Conservation (phyloP, 1,140 invertebrate species). For the Choristoneura fumiferana region DNA sequence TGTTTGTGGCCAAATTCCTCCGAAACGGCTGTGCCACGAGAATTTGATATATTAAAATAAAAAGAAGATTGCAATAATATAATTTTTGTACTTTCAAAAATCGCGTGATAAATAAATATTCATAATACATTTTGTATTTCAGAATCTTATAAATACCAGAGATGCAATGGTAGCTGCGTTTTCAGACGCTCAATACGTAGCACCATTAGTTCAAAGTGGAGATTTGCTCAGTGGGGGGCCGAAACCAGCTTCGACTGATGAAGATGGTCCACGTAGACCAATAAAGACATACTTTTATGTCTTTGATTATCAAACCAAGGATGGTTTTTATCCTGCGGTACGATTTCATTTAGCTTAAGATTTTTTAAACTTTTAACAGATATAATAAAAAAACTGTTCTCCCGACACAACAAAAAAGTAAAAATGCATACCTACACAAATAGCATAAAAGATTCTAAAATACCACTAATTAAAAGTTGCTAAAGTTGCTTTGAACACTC, state of each 20-base stretch:
- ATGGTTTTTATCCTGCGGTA: slow-evolving; percentile 93
- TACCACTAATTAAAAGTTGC: too few relatives aligned
- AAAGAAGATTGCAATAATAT: too few relatives aligned
- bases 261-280: slow-evolving; percentile 72
- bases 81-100: too few relatives aligned
- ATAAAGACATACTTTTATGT: slow-evolving; percentile 92
- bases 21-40: too few relatives aligned
- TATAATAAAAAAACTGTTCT: not conserved
- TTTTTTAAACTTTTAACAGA: too few relatives aligned
- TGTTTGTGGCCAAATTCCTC: too few relatives aligned
- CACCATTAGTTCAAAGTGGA: slow-evolving; percentile 89
- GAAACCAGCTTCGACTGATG: slow-evolving; percentile 70
- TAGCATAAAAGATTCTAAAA: too few relatives aligned
- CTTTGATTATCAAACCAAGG: slow-evolving; percentile 95
- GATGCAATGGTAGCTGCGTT: slow-evolving; percentile 95
- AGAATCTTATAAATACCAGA: slow-evolving; percentile 94
- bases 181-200: slow-evolving; percentile 94
- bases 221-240: slow-evolving; percentile 85
- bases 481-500: too few relatives aligned
- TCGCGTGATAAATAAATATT: too few relatives aligned
- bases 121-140: slow-evolving; percentile 61
- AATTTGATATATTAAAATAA: too few relatives aligned
- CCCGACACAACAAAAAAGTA: too few relatives aligned
- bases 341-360: slow-evolving; percentile 33
- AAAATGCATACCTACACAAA: too few relatives aligned